Evolutionary conservation across 2,113 vertebrate genomes (phyloP).

Genomic region (Pedetes capensis): DNA sequence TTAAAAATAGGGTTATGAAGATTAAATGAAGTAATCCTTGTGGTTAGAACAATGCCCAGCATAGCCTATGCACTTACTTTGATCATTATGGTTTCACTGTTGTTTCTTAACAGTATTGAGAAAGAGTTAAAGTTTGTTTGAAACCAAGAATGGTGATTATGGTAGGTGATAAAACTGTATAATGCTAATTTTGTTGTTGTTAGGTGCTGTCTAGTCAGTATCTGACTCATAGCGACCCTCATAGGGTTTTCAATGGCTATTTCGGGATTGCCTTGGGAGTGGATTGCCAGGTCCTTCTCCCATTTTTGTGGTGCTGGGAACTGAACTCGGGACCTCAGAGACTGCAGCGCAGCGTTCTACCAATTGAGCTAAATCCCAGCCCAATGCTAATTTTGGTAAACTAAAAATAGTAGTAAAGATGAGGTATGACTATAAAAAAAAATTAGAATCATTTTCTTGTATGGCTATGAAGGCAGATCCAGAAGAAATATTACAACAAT

Average conservation of each 20-base stretch:
- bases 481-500: conserved; percentile 26
- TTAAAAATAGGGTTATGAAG: neutral
- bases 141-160: neutral
- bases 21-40: neutral
- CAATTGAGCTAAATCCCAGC: too few species aligned
- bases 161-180: neutral
- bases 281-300: too few species aligned
- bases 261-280: too few species aligned
- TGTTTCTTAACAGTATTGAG: neutral
- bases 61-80: neutral
- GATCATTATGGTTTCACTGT: neutral
- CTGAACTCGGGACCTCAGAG: too few species aligned
- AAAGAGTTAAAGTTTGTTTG: neutral
- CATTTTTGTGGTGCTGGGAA: too few species aligned
- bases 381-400: neutral
- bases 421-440: conserved; percentile 24
- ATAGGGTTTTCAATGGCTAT: too few species aligned
- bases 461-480: neutral
- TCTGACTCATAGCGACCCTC: too few species aligned
- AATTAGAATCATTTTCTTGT: neutral
- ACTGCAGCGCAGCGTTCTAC: too few species aligned
- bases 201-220: too few species aligned
- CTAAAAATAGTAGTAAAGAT: neutral
- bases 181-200: conserved; percentile 2
- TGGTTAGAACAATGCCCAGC: neutral